phyloP scores from a whole-genome alignment of 2,797 vertebrate species.

The Tachyglossus aculeatus region DNA sequence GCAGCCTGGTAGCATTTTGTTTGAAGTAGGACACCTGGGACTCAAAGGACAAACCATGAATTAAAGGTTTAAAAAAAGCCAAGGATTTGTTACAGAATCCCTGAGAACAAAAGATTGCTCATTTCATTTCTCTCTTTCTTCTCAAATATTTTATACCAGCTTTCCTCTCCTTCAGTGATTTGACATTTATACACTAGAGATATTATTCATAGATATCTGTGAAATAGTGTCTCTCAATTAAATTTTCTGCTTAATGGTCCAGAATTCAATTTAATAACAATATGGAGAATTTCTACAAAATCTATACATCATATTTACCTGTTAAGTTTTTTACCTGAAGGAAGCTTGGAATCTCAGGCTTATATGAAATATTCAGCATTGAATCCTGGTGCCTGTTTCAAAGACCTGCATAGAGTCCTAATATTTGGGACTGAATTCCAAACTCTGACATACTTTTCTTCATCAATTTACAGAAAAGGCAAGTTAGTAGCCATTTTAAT shows the following conservation, averaged over 20 bases:
- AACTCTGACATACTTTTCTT: neutral
- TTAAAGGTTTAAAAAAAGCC: neutral
- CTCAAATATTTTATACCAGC: neutral
- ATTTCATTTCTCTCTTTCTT: neutral
- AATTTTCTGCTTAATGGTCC: slow-evolving; percentile 25
- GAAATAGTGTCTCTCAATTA: slow-evolving; percentile 21
- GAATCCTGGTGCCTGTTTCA: neutral
- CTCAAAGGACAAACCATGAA: neutral
- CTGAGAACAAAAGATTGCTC: slow-evolving; percentile 8
- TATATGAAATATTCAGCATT: no score
- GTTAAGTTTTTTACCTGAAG: no score
- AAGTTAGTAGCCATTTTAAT: neutral
- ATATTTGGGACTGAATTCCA: neutral
- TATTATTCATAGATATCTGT: slow-evolving; percentile 10
- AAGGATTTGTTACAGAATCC: neutral
- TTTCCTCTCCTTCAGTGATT: slow-evolving; percentile 16
- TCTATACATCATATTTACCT: no score
- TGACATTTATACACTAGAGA: slow-evolving; percentile 7
- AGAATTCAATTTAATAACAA: slow-evolving; percentile 13
- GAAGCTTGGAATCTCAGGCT: no score
- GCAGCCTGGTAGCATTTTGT: neutral
- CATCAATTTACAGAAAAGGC: slow-evolving; percentile 24
- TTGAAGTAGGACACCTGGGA: neutral
- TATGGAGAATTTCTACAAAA: neutral
- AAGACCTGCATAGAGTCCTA: neutral